Evolutionary conservation across 1,140 invertebrate genomes (phyloP), one percentile per base, ranked within the genome.

Genomic region (Anastrepha obliqua): DNA sequence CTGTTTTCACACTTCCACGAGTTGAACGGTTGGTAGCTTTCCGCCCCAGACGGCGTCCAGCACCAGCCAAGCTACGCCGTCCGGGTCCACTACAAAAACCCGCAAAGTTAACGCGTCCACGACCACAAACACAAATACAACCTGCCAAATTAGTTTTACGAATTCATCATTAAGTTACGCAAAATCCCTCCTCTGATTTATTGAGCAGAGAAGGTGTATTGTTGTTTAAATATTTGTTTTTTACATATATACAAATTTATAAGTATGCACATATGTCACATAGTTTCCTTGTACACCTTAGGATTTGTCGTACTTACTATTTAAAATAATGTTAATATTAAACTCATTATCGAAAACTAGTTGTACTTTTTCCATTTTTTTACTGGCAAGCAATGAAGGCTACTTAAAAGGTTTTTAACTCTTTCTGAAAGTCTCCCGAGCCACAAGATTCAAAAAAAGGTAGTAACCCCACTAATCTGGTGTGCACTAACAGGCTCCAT

Each of bases 51-150:
- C 58, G 85, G 4, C 85, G 85, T 44, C 85, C 85, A 86, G 85
- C 85, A 0, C 85, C 58, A 86, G 85, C 85, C 39, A 86, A 86
- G 55, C 55, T 86, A 15, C 59, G 59, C 11, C 85, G 58, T 44
- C 85, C 55, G 7, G 51, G 5, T 3, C 85, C 29, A 3, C 85
- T 60, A 42, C 55, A 20, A 7, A 86, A 86, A 5, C 85, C 85
- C 3, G 85, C 85, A 1, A 59, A 86, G 62, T 62, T 86, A 42
- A 60, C 15, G 0, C 55, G 85, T 1, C 58, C 85, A 62, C 55
- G 59, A 86, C 85, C 85, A 85, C 70, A 58, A 81, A 42, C 74
- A 13, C 74, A 81, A 81, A 55, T 81, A 81, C 74, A 81, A 11
- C 74, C 74, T n/a, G 74, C 74, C 51, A 81, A 81, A 29, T 58